Conservation (phyloP, 2,888 invertebrate species). For the Pilophorus perplexus region DNA sequence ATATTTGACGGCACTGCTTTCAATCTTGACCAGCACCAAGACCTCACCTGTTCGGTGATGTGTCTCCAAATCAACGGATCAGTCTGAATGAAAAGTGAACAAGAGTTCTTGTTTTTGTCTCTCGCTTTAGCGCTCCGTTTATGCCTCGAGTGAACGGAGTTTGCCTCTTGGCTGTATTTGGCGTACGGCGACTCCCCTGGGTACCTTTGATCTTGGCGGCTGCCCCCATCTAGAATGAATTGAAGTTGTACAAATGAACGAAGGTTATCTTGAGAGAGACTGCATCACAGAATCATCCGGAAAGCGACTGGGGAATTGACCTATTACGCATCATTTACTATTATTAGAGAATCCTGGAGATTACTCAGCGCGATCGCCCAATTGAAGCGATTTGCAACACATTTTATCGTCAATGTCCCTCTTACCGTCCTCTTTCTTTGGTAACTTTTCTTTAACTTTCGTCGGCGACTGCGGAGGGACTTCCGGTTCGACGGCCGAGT, state of each 20-base stretch:
- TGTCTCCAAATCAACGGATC: slow-evolving; percentile 97
- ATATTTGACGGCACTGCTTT: background rate
- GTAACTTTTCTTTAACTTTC: slow-evolving; percentile 4
- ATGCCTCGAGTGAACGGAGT: slow-evolving; percentile 52
- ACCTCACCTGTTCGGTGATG: slow-evolving; percentile 74
- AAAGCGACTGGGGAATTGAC: too few species aligned
- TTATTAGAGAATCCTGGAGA: too few species aligned
- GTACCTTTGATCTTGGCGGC: slow-evolving; percentile 29
- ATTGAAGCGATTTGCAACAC: too few species aligned
- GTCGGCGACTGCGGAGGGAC: background rate
- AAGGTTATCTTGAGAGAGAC: too few species aligned
- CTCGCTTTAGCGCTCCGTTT: slow-evolving; percentile 60
- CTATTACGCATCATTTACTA: too few species aligned
- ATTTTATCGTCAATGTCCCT: too few species aligned
- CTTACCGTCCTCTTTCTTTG: slow-evolving; percentile 40
- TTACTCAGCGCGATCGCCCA: too few species aligned
- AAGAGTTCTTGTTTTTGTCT: slow-evolving; percentile 80
- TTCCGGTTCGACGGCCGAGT: slow-evolving; percentile 53
- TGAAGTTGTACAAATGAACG: too few species aligned
- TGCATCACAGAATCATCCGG: too few species aligned
- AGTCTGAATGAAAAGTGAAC: slow-evolving; percentile 94
- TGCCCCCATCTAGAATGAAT: too few species aligned
- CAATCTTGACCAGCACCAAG: too few species aligned
- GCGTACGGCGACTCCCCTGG: slow-evolving; percentile 59
- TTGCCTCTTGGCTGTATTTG: slow-evolving; percentile 77